A percentile compares a stretch with the other conserved stretches of the same genome.
phyloP scores from a whole-genome alignment of 2,888 invertebrate genomes.

The Stegana nigrithorax region DNA sequence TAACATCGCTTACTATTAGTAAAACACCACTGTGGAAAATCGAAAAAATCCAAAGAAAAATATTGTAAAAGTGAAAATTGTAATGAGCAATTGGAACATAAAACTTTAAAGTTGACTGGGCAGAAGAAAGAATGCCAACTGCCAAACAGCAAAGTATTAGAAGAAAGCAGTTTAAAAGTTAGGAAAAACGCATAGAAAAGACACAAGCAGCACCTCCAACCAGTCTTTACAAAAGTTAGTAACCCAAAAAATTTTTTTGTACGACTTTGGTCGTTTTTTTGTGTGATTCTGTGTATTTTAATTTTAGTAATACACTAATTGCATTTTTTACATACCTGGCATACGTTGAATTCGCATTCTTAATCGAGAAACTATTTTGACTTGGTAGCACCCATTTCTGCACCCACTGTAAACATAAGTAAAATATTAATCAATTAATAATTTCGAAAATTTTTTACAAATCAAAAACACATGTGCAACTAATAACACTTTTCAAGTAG shows the following conservation, averaged over 20 bases:
- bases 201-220: too few relatives aligned
- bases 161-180: conserved; percentile 13
- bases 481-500: background rate
- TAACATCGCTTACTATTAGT: conserved; percentile 51
- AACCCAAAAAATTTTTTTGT: too few relatives aligned
- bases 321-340: conserved; percentile 71
- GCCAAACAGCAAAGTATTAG: conserved; percentile 18
- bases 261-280: too few relatives aligned
- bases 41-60: conserved; percentile 45
- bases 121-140: too few relatives aligned
- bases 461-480: background rate
- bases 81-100: conserved; percentile 20
- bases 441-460: too few relatives aligned
- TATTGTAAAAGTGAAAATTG: conserved; percentile 34
- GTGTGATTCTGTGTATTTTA: too few relatives aligned
- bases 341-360: conserved; percentile 71
- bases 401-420: conserved; percentile 69
- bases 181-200: conserved; percentile 24
- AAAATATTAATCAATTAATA: conserved; percentile 24
- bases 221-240: too few relatives aligned
- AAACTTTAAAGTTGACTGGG: conserved; percentile 34
- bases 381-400: conserved; percentile 72
- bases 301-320: background rate
- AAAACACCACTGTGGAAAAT: conserved; percentile 59
- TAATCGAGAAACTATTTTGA: conserved; percentile 70